Evolutionary conservation across 2,797 vertebrate species (phyloP).

Genomic region (Muscicapa comitata): DNA sequence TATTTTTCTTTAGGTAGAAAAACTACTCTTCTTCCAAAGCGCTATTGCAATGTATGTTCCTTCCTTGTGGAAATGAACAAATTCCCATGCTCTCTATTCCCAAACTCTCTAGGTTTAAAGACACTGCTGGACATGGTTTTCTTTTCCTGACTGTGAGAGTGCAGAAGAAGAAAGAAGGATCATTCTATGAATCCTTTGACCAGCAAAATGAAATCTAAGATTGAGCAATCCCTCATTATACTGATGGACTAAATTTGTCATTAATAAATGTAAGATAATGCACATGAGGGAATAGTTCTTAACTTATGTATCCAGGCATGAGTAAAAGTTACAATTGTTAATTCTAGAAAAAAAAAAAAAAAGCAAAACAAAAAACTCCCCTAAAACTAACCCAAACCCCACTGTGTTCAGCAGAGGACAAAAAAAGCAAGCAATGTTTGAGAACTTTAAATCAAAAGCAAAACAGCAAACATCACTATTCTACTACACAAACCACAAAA

Average conservation of each 20-base stretch:
- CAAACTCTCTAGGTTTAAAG: background rate
- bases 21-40: background rate
- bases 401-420: background rate
- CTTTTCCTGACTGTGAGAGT: background rate
- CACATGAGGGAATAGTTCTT: accelerated
- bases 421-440: background rate
- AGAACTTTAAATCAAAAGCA: background rate
- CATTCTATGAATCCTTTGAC: background rate
- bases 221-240: background rate
- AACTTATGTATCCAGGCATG: background rate
- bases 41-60: background rate
- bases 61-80: background rate
- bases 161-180: background rate
- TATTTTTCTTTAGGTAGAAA: background rate
- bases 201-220: background rate
- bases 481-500: background rate
- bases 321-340: background rate
- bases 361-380: accelerated
- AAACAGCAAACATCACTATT: background rate
- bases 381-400: background rate
- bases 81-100: background rate
- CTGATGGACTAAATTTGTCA: background rate
- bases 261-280: background rate
- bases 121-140: background rate
- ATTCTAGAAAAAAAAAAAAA: background rate